Evolutionary conservation across 2,797 vertebrate genomes (phyloP).

Genomic region (Manis crassicaudata): DNA sequence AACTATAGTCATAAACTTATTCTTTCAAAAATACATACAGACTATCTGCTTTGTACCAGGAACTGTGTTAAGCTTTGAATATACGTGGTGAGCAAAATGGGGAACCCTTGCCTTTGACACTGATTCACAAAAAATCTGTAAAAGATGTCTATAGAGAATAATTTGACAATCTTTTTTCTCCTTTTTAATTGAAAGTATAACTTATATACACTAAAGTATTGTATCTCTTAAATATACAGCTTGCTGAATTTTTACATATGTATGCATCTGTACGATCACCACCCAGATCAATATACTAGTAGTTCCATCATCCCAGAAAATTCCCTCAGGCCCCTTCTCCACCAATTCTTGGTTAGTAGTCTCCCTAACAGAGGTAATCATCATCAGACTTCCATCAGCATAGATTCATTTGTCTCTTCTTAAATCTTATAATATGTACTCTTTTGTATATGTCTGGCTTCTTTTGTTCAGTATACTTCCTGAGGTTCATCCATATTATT

Average conservation of each 20-base stretch:
- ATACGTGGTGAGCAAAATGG: background rate
- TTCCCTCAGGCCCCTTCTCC: background rate
- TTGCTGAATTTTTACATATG: background rate
- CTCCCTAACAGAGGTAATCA: background rate
- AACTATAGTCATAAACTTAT: background rate
- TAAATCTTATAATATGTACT: background rate
- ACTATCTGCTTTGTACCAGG: background rate
- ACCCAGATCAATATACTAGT: background rate
- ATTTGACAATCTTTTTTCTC: background rate
- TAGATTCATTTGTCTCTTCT: background rate
- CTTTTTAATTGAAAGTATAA: background rate
- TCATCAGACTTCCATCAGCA: background rate
- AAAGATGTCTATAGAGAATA: background rate
- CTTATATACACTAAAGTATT: background rate
- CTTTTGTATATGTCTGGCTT: background rate
- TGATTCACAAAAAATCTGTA: background rate
- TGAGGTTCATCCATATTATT: slow-evolving; percentile 5
- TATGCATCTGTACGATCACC: too few species aligned
- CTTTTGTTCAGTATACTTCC: background rate
- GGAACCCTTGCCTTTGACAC: slow-evolving; percentile 1
- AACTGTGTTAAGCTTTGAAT: background rate
- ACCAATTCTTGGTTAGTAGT: background rate
- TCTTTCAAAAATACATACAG: slow-evolving; percentile 7
- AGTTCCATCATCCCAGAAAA: background rate
- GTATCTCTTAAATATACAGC: background rate